These are phyloP conservation scores for Steinernema feltiae DNA, from an alignment of 1,140 invertebrate genomes.

Conservation along the genomic window DNA sequence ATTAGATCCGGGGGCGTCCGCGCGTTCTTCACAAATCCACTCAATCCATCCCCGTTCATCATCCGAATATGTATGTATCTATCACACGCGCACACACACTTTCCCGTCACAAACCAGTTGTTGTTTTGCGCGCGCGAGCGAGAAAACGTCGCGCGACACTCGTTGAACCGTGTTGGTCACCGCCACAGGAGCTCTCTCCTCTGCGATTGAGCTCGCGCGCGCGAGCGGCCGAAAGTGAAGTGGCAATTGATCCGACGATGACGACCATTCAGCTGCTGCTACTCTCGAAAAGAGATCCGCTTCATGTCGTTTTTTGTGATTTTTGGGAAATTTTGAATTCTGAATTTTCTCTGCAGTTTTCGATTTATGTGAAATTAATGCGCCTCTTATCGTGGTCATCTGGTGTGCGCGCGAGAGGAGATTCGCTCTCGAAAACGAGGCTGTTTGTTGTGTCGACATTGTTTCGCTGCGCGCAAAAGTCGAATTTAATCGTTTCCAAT, in stretches of 20 bases:
- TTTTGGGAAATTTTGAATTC: not conserved
- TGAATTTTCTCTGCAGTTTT: not conserved
- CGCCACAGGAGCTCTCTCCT: not conserved
- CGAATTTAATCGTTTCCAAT: too few species aligned
- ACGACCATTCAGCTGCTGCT: not conserved
- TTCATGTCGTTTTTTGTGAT: not conserved
- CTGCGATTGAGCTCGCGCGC: not conserved
- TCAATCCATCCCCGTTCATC: not conserved
- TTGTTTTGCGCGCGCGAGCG: not conserved
- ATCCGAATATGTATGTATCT: constrained; percentile 13
- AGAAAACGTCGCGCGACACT: not conserved
- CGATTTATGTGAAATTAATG: too few species aligned
- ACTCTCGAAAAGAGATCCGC: not conserved
- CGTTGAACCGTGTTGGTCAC: constrained; percentile 12
- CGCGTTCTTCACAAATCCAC: not conserved
- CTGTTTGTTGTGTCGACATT: not conserved
- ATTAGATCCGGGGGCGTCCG: too few species aligned
- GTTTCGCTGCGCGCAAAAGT: not conserved
- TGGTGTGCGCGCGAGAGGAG: too few species aligned
- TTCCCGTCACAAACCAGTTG: constrained; percentile 15
- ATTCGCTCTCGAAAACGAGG: constrained; percentile 13
- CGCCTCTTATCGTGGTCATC: too few species aligned
- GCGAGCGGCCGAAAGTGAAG: not conserved
- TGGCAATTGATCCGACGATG: constrained; percentile 11
- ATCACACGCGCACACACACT: not conserved